phyloP scores from a whole-genome alignment of 2,888 invertebrate species.

The Hyposoter dolosus region DNA sequence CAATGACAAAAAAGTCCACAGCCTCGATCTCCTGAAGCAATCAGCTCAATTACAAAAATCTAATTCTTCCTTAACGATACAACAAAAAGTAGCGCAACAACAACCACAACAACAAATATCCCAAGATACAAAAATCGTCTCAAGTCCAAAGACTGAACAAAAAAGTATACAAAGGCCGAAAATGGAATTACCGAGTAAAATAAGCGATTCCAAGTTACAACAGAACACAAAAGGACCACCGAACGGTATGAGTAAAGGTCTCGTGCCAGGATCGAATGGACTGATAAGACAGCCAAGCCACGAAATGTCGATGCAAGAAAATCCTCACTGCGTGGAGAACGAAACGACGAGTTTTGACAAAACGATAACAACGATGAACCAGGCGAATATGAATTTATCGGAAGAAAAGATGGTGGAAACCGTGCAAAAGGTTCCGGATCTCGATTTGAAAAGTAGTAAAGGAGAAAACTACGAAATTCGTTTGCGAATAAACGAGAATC shows the following conservation, averaged over 20 bases:
- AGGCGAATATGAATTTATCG: constrained; percentile 77
- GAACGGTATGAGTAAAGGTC: constrained; percentile 78
- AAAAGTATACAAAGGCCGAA: constrained; percentile 77
- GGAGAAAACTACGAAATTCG: constrained; percentile 57
- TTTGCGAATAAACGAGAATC: constrained; percentile 55
- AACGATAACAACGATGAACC: constrained; percentile 77
- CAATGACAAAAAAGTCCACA: constrained; percentile 76
- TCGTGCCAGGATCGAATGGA: constrained; percentile 76
- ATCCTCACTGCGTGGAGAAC: constrained; percentile 67
- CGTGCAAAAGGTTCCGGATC: constrained; percentile 45
- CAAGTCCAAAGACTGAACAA: constrained; percentile 71
- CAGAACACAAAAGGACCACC: constrained; percentile 76
- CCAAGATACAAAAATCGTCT: constrained; percentile 74
- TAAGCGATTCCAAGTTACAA: constrained; percentile 76
- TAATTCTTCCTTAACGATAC: constrained; percentile 73
- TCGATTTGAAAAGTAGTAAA: constrained; percentile 57
- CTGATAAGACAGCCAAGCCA: constrained; percentile 73
- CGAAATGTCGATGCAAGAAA: constrained; percentile 68
- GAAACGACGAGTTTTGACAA: constrained; percentile 71
- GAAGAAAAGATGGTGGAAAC: constrained; percentile 69
- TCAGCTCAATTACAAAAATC: constrained; percentile 74
- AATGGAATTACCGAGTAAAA: constrained; percentile 79
- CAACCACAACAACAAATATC: constrained; percentile 42
- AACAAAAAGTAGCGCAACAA: constrained; percentile 64
- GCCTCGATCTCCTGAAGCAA: constrained; percentile 78